Conservation (phyloP, 2,113 vertebrate genomes). For the Hirundichthys speculiger region DNA sequence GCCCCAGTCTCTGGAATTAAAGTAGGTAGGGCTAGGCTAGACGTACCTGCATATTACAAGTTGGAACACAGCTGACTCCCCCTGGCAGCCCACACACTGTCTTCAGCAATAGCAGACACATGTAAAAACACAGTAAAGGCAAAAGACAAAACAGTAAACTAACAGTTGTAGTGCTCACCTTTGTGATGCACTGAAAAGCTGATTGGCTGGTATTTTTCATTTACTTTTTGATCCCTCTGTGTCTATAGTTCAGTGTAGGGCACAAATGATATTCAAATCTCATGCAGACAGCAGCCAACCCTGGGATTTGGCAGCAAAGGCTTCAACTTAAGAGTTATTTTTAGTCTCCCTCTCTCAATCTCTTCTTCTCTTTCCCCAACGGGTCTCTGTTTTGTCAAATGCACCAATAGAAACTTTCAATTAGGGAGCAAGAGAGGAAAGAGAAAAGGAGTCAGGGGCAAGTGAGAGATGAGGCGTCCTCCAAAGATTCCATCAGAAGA, state of each 20-base stretch:
- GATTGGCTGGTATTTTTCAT: constrained; percentile 31
- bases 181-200: constrained; percentile 50
- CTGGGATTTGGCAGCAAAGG: constrained; percentile 75
- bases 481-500: constrained; percentile 72
- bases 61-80: constrained; percentile 54
- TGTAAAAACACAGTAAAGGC: constrained; percentile 25
- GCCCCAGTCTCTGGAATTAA: constrained; percentile 68
- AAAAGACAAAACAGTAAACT: constrained; percentile 56
- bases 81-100: constrained; percentile 30
- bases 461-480: constrained; percentile 57
- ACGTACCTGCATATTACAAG: constrained; percentile 64
- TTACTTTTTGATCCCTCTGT: constrained; percentile 32
- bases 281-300: constrained; percentile 73
- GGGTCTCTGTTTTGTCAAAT: constrained; percentile 72
- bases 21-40: constrained; percentile 69
- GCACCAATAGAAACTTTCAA: constrained; percentile 81
- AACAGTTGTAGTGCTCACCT: constrained; percentile 48
- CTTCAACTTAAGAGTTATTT: constrained; percentile 81
- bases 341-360: constrained; percentile 71
- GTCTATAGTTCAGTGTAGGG: constrained; percentile 35
- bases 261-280: constrained; percentile 79
- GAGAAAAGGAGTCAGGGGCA: constrained; percentile 48
- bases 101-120: constrained; percentile 58
- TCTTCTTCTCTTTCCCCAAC: constrained; percentile 47
- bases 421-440: constrained; percentile 48